A percentile compares a stretch with the other conserved stretches of the same genome.
Evolutionary conservation across 2,888 invertebrate species (phyloP).

Genomic region (Steinernema hermaphroditum): DNA sequence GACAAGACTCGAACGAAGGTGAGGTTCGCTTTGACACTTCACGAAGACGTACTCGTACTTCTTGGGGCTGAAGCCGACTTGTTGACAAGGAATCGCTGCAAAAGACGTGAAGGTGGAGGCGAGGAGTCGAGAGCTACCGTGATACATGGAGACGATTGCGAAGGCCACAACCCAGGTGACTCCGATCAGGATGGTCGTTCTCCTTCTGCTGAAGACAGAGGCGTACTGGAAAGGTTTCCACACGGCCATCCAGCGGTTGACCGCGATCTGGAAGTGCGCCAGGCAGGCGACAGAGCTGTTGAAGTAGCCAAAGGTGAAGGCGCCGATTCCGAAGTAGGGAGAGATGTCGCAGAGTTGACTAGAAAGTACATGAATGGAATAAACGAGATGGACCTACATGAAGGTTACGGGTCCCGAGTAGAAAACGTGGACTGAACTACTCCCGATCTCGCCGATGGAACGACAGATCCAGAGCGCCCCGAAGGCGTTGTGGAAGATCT

Average conservation of each 20-base stretch:
- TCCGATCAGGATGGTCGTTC: not conserved
- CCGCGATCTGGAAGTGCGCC: not conserved
- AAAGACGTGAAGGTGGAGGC: not conserved
- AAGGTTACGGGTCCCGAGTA: not conserved
- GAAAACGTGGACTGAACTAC: not conserved
- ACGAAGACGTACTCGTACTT: not conserved
- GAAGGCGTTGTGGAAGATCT: not conserved
- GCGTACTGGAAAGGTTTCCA: not conserved
- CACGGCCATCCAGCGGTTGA: not conserved
- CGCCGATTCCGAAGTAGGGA: not conserved
- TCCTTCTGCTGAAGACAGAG: not conserved
- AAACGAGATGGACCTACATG: not conserved
- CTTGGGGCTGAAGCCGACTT: not conserved
- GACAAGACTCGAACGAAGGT: not conserved
- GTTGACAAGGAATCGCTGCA: not conserved
- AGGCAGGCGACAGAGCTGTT: not conserved
- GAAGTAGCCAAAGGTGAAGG: not conserved
- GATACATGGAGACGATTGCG: not conserved
- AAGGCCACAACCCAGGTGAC: not conserved
- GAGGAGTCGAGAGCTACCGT: too few relatives aligned
- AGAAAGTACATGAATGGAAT: not conserved
- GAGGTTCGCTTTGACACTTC: not conserved
- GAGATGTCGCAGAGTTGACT: not conserved
- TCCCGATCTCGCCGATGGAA: not conserved
- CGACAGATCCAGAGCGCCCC: not conserved